These are phyloP conservation scores for Tolypeutes matacus DNA, from an alignment of 2,797 vertebrate genomes.

Conservation along the genomic window DNA sequence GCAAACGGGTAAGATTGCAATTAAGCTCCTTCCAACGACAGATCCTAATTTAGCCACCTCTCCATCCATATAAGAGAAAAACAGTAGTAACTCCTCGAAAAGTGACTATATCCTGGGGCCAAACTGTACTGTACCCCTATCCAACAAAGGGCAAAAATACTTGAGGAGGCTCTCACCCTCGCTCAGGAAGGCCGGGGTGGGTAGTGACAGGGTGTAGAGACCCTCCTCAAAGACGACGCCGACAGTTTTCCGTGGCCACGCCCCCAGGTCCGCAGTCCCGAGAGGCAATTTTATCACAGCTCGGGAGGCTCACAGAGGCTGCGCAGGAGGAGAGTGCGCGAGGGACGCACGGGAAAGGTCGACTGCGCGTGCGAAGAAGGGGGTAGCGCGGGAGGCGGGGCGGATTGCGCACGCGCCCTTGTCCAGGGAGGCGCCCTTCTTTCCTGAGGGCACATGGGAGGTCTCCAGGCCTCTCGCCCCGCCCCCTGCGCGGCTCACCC, in stretches of 20 bases:
- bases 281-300: accelerated
- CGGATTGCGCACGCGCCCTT: background rate
- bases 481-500: background rate
- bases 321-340: accelerated
- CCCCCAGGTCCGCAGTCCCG: accelerated
- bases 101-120: background rate
- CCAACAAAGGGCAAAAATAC: too few species aligned
- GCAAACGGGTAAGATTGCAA: background rate
- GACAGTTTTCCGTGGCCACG: too few species aligned
- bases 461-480: background rate
- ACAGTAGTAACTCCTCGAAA: too few species aligned
- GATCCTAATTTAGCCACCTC: background rate
- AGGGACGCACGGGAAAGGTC: accelerated
- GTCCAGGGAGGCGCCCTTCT: accelerated
- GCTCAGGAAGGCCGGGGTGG: background rate
- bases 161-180: background rate
- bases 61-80: background rate
- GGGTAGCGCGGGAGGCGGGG: accelerated
- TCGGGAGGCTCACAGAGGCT: accelerated
- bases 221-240: accelerated
- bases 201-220: too few species aligned
- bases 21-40: background rate
- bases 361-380: background rate
- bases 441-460: accelerated
- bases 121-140: background rate